Conservation (phyloP, 1,140 invertebrate genomes). For the Penaeus indicus region DNA sequence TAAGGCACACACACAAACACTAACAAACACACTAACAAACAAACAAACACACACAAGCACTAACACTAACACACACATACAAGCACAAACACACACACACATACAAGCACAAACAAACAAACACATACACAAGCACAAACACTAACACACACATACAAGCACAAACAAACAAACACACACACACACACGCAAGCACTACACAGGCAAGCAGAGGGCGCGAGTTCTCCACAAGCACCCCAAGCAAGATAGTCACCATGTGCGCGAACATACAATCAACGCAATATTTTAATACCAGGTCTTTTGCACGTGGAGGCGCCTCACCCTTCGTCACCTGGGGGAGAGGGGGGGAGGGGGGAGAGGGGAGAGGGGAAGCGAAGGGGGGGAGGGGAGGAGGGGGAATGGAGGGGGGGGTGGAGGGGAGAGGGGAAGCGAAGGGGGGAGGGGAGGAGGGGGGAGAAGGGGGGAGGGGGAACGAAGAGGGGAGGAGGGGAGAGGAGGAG, state of each 20-base stretch:
- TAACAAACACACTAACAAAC: not conserved
- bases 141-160: constrained; percentile 28
- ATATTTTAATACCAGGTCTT: not conserved
- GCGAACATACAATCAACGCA: constrained; percentile 12
- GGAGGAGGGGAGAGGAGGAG: not conserved
- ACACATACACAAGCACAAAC: constrained; percentile 33
- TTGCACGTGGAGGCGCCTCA: not conserved
- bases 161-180: constrained; percentile 23
- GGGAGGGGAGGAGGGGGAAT: not conserved
- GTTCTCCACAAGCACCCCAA: not conserved
- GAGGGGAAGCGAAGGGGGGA: not conserved
- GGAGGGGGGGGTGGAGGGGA: not conserved
- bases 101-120: not conserved
- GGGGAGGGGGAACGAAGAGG: constrained; percentile 4
- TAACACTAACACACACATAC: no score
- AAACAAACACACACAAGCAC: not conserved
- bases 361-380: not conserved
- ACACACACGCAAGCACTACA: not conserved
- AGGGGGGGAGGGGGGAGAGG: no score
- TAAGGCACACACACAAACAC: constrained; percentile 3
- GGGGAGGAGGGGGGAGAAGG: not conserved
- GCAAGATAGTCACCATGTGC: constrained; percentile 14
- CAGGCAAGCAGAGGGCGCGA: constrained; percentile 7
- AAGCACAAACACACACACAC: not conserved
- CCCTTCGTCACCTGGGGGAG: constrained; percentile 11